These are phyloP conservation scores for Synanthedon tipuliformis DNA, from an alignment of 2,888 invertebrate species.

Conservation along the genomic window DNA sequence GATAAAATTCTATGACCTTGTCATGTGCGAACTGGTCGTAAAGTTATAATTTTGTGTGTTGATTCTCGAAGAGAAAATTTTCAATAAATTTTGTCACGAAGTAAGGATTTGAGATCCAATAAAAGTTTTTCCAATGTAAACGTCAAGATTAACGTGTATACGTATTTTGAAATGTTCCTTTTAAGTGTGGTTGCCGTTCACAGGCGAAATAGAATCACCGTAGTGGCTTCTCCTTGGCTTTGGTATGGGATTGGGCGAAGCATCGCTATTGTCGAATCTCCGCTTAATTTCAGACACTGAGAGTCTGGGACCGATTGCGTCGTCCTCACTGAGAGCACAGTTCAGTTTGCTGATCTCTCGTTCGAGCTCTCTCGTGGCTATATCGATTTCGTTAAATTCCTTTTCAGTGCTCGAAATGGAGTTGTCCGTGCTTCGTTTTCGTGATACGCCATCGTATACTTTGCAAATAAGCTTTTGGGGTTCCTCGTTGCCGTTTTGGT, in stretches of 20 bases:
- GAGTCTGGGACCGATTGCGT: constrained; percentile 33
- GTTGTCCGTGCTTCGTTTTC: constrained; percentile 52
- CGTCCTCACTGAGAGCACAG: constrained; percentile 55
- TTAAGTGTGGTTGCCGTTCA: constrained; percentile 7
- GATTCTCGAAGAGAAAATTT: too few species aligned
- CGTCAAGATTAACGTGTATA: too few species aligned
- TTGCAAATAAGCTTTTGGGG: constrained; percentile 57
- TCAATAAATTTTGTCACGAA: too few species aligned
- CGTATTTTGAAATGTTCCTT: too few species aligned
- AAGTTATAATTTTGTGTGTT: too few species aligned
- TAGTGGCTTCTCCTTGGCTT: constrained; percentile 69
- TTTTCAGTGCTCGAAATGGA: constrained; percentile 57
- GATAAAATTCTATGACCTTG: too few species aligned
- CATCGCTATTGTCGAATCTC: constrained; percentile 63
- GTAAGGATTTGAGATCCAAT: too few species aligned
- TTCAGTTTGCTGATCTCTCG: constrained; percentile 60
- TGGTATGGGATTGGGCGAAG: constrained; percentile 67
- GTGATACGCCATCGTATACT: constrained; percentile 36
- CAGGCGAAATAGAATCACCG: constrained; percentile 38
- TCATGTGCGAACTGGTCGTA: too few species aligned
- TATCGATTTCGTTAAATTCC: constrained; percentile 61
- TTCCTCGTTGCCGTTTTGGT: constrained; percentile 46
- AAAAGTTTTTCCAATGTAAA: too few species aligned
- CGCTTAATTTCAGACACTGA: constrained; percentile 63
- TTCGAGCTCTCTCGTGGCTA: constrained; percentile 54